A percentile compares a stretch with the other conserved stretches of the same genome.
These are phyloP conservation scores for Catostylus mosaicus DNA, from an alignment of 30 jellyfish, hydroid and myxozoan genomes.

Conservation along the genomic window DNA sequence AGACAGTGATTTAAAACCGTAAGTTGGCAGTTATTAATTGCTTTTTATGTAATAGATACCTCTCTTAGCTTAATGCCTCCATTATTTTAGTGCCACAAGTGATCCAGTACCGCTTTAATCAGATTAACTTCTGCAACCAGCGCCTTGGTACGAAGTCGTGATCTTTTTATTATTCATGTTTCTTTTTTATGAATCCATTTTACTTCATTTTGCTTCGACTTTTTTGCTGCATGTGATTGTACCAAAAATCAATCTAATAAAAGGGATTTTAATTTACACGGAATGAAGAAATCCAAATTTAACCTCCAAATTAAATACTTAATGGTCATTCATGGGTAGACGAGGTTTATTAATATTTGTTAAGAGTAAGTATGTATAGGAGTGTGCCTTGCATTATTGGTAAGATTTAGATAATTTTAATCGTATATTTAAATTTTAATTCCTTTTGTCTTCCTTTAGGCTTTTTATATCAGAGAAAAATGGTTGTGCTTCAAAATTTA, in stretches of 20 bases:
- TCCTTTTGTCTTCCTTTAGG: conserved; percentile 11
- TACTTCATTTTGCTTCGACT: not conserved
- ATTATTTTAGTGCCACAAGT: not conserved
- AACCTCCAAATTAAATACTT: not conserved
- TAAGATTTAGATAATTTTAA: too few species aligned
- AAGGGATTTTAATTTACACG: not conserved
- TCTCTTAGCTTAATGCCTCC: not conserved
- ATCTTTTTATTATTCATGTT: not conserved
- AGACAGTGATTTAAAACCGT: conserved; percentile 21
- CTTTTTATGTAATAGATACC: not conserved
- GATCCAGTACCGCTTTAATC: not conserved
- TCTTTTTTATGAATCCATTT: not conserved
- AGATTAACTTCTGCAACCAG: not conserved
- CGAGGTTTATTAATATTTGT: not conserved
- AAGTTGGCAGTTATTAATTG: conserved; percentile 1
- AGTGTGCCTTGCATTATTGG: not conserved
- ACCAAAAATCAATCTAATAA: too few species aligned
- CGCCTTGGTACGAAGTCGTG: not conserved
- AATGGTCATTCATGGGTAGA: not conserved
- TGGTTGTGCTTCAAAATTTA: conserved; percentile 64
- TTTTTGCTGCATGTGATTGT: too few species aligned
- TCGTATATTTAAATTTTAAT: too few species aligned
- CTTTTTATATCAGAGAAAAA: conserved; percentile 46
- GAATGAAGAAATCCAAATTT: not conserved
- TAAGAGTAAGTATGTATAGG: not conserved